Conservation (phyloP, 2,888 invertebrate genomes). For the Agrilus mali region DNA sequence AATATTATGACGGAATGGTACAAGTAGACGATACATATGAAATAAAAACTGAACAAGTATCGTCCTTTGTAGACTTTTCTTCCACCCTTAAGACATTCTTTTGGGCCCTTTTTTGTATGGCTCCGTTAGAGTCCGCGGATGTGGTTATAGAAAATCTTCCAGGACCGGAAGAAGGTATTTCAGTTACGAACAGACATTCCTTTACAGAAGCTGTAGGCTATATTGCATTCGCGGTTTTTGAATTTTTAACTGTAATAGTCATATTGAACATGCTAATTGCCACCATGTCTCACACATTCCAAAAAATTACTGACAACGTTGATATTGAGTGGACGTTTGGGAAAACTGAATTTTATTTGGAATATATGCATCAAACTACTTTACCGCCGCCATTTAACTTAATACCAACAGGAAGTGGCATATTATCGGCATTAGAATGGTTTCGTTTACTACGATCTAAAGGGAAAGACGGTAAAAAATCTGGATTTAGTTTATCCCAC, state of each 20-base stretch:
- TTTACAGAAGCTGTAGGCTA: conserved; percentile 57
- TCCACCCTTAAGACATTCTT: conserved; percentile 52
- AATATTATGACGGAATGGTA: conserved; percentile 53
- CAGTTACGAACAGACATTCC: conserved; percentile 41
- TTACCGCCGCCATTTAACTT: conserved; percentile 62
- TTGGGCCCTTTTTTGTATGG: conserved; percentile 59
- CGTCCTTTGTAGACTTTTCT: conserved; percentile 45
- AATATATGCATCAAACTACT: conserved; percentile 56
- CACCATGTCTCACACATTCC: conserved; percentile 68
- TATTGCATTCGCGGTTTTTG: conserved; percentile 52
- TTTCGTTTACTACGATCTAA: conserved; percentile 31
- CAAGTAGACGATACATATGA: conserved; percentile 43
- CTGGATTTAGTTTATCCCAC: conserved; percentile 35
- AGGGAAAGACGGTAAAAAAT: conserved; percentile 26
- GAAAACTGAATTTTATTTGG: conserved; percentile 58
- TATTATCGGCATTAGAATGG: conserved; percentile 38
- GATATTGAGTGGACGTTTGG: conserved; percentile 68
- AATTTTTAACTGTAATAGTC: conserved; percentile 58
- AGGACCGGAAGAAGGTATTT: conserved; percentile 33
- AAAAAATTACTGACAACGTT: conserved; percentile 52
- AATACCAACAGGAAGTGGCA: conserved; percentile 44
- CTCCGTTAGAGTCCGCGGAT: conserved; percentile 49
- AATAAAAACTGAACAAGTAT: conserved; percentile 40
- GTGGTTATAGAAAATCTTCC: conserved; percentile 50
- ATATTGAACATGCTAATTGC: conserved; percentile 68